Evolutionary conservation across 2,888 invertebrate genomes (phyloP), one percentile per base, ranked within the genome.

Genomic region (Papilio elwesi): DNA sequence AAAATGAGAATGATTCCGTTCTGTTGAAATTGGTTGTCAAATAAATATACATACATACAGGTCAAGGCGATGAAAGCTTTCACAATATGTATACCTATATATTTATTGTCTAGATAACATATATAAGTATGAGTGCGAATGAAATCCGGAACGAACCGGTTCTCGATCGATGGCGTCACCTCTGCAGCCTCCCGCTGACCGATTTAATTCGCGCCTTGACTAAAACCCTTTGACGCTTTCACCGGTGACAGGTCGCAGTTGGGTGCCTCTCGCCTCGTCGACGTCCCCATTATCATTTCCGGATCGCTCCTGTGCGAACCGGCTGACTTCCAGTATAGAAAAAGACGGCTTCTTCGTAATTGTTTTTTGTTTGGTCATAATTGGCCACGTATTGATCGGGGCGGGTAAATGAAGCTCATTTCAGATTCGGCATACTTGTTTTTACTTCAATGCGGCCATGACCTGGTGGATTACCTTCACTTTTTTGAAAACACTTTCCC

Each of bases 201-300:
- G 89, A 82, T 90, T 92, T 91, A 93, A 92, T 92, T 91, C 90
- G 83, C 86, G 87, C 90, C 85, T 86, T 85, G 85, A 88, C 87
- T 87, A 85, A 87, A 91, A 90, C 93, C 93, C 93, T 93, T 93
- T 93, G 91, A 90, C 87, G 85, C 82, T 83, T 87, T 89, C 87
- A 88, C 81, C 79, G 79, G 81, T 91, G 93, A 92, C 93, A 91
- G 86, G 81, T 87, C 93, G 74, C 92, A 89, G 92, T 80, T 85
- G 90, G 93, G 89, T 74, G 88, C 83, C 89, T 86, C 87, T 80
- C 89, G 86, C 88, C 83, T 85, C 83, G 81, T 75, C 89, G 91
- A 90, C 90, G 84, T 83, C 81, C 80, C 85, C 78, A 90, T 89
- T 90, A 89, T 90, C 89, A 90, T 81, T 79, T 77, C 75, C 75